Evolutionary conservation across 1,140 invertebrate genomes (phyloP), one percentile per base, ranked within the genome.

Genomic region (Dermatophagoides farinae): DNA sequence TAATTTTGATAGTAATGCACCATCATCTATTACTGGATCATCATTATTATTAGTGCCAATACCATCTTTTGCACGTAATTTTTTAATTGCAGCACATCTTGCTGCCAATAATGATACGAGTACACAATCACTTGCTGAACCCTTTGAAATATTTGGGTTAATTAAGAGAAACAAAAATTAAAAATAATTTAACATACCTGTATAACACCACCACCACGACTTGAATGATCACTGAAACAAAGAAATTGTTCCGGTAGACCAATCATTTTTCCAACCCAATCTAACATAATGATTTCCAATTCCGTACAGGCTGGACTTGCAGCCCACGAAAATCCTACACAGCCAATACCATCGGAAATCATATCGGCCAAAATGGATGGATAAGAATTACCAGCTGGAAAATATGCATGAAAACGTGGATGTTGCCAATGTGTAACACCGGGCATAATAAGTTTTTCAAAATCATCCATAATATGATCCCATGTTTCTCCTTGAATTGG

Each of bases 371-470:
- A 74, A 60, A 99, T 95, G 0, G 92, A 96, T 1, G 95, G 92
- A 71, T 84, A 98, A 0, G 87, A 93, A 75, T 97, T 97, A 25
- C 93, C 95, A 0, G 92, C 82, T 1, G 95, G 95, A 70, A 99
- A 98, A 71, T 98, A 99, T 0, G 95, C 95, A 72, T 97, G 93
- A 73, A 99, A 98, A 53, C 89, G 76, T 0, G 95, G 95, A 79
- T 98, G 95, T 72, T 97, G 91, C 95, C 95, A 99, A 72, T 97
- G 91, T 0, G 93, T 97, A 50, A 87, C 86, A 41, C 95, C 95
- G 0, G 91, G 91, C 89, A 98, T 97, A 64, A 98, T 97, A 74
- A 89, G 90, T 31, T 79, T 78, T 71, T 97, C 90, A 2, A 98
- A 83, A 70, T 98, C 95, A 14, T 74, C 75, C 86, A 98, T 90